Evolutionary conservation across 2,888 invertebrate species (phyloP), one percentile per base, ranked within the genome.

Genomic region (Fragum whitleyi): DNA sequence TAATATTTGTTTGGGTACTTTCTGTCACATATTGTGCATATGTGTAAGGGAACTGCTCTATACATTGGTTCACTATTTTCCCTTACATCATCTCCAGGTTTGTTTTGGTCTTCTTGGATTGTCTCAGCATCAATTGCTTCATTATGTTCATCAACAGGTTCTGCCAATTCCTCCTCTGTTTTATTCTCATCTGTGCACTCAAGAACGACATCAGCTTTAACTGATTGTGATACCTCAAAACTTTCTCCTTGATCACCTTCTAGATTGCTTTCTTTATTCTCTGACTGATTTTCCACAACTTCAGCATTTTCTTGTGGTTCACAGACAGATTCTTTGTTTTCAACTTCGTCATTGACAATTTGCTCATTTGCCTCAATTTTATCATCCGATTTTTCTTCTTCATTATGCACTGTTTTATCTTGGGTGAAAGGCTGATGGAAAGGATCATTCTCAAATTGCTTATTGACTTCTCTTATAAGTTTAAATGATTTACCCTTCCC

Each of bases 11-110:
- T 91, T 62, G 85, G 80, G 77, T 92, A 93, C 42, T 85, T 90
- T 77, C 90, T 90, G 62, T 90, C 88, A 86, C 93, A 93, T 21
- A 92, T 83, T 5, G 85, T 77, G 77, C 93, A 92, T 6, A 80
- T 36, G 74, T 83, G 75, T 19, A 80, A 14, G 29, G 42, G 74
- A 6, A 65, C 26, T 65, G 42, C 65, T 23, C 9, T 7, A 26
- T 39, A 39, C 26, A 3, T 65, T 3, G 65, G 72, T 57, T 47
- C 55, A 16, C 62, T 23, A 39, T 74, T 69, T 65, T 65, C 53
- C n/a, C 68, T 65, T 21, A 32, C 39, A 11, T 72, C 53, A 32
- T 61, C 29, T 42, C 21, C 67, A 19, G 36, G 9, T 14, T 55
- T 53, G 29, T 36, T 47, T n/a, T 47, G 47, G n/a, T 3, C n/a